Percentiles rank a stretch among this genome's conserved stretches.
These are phyloP conservation scores for Synergus laeviventris DNA, from an alignment of 2,888 invertebrate genomes.

Conservation along the genomic window DNA sequence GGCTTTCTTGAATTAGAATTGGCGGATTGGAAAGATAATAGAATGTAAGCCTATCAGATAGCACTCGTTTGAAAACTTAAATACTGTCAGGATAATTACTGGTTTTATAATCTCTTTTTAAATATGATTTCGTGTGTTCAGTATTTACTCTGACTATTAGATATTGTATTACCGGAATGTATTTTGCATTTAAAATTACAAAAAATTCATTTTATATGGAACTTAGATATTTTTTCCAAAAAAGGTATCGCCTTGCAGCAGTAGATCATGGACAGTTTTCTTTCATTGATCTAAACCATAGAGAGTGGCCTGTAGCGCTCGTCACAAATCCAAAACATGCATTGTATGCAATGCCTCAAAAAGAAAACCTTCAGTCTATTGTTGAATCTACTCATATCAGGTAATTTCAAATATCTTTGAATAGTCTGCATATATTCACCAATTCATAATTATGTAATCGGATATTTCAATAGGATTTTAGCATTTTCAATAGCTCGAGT, in stretches of 20 bases:
- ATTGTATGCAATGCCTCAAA: constrained; percentile 83
- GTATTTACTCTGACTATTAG: no score
- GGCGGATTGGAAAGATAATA: constrained; percentile 94
- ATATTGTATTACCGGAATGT: no score
- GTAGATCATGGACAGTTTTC: constrained; percentile 93
- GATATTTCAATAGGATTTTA: constrained; percentile 80
- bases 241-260: constrained; percentile 87
- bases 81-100: no score
- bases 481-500: constrained; percentile 86
- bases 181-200: no score
- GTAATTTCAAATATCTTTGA: constrained; percentile 69
- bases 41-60: constrained; percentile 80
- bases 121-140: no score
- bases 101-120: no score
- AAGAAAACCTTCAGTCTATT: constrained; percentile 84
- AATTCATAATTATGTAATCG: not conserved
- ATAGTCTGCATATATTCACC: no score
- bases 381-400: constrained; percentile 86
- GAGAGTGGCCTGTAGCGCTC: constrained; percentile 88
- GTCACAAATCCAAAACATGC: constrained; percentile 95
- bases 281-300: constrained; percentile 86
- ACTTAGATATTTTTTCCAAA: not conserved
- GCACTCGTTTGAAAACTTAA: not conserved
- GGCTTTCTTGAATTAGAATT: constrained; percentile 92
- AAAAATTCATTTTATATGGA: not conserved